Base-by-base conservation (phyloP, 2,888 invertebrate genomes). In the Nomada hirtipes region DNA sequence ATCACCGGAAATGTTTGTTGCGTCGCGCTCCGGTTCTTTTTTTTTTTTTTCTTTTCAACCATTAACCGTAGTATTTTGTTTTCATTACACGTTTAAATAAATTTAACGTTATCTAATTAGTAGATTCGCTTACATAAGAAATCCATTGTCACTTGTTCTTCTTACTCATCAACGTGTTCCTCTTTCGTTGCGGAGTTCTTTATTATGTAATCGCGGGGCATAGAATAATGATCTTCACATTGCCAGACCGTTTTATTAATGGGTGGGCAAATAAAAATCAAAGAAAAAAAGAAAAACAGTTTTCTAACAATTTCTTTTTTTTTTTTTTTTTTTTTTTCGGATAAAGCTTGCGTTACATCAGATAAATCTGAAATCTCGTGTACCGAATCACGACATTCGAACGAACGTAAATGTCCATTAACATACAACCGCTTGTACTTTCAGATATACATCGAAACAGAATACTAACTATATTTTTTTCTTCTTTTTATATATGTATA, bases 161-260 rank as follows among this genome's bases (percentile, higher is more conserved):
- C 10, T 55, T 60, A 44, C 44, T 61, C 26, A 61, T 79, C 50
- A n/a, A 47, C 42, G 50, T 60, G 18, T 61, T 50, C 29, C n/a
- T 36, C 72, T 68, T 84, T 78, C 64, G 79, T 84, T 86, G 86
- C 89, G 61, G 89, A 89, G 89, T 89, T 89, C 89, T 88, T 89
- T 85, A 89, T 87, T 85, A 84, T 29, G 26, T 63, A 53, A 70
- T 42, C 18, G 47, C 53, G 57, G 36, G 73, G 52, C 18, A 76
- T 10, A 23, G 20, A 60, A 70, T 59, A 52, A 36, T 55, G 64
- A 57, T 29, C 47, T 69, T 53, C 36, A 36, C 36, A 9, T 36
- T 36, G 20, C 50, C 29, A 73, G 70, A 65, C 36, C 29, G 20
- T 15, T 67, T 61, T 52, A 29, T 36, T 36, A 63, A 79, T 26